phyloP scores from a whole-genome alignment of 2,797 vertebrate species.

The Onychomys torridus region DNA sequence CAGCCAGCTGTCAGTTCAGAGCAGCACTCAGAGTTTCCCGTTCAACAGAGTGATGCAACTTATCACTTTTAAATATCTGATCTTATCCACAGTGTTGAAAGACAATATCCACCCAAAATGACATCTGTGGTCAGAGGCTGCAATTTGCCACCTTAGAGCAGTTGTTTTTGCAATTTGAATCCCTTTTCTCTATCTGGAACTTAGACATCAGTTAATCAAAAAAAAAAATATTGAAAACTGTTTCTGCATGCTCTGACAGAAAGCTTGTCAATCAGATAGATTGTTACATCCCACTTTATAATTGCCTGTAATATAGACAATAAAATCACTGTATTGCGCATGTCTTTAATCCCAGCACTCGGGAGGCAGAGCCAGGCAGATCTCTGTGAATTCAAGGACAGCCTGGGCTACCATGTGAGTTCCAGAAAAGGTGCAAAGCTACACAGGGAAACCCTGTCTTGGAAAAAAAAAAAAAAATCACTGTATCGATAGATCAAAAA shows the following conservation, averaged over 20 bases:
- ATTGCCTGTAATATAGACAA: background rate
- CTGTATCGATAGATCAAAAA: background rate
- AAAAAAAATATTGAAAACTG: background rate
- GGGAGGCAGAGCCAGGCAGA: no score
- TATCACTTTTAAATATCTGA: constrained; percentile 29
- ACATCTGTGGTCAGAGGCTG: background rate
- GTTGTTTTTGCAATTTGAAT: constrained; percentile 35
- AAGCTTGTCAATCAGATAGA: background rate
- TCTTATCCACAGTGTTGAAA: constrained; percentile 41
- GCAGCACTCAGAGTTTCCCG: constrained; percentile 64
- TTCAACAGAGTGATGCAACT: constrained; percentile 56
- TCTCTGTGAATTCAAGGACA: no score
- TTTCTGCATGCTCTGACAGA: constrained; percentile 47
- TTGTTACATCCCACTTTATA: background rate
- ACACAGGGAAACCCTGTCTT: no score
- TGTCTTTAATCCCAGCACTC: no score
- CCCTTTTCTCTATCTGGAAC: constrained; percentile 20
- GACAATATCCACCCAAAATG: constrained; percentile 38
- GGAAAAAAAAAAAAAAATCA: no score
- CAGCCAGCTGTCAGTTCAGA: constrained; percentile 53
- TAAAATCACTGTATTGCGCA: background rate
- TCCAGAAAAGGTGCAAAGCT: no score
- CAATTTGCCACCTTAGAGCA: constrained; percentile 13
- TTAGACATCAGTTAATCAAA: background rate
- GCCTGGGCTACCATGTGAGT: no score